These are phyloP conservation scores for Drosophila helvetica DNA, from an alignment of 2,888 invertebrate species.

Conservation along the genomic window DNA sequence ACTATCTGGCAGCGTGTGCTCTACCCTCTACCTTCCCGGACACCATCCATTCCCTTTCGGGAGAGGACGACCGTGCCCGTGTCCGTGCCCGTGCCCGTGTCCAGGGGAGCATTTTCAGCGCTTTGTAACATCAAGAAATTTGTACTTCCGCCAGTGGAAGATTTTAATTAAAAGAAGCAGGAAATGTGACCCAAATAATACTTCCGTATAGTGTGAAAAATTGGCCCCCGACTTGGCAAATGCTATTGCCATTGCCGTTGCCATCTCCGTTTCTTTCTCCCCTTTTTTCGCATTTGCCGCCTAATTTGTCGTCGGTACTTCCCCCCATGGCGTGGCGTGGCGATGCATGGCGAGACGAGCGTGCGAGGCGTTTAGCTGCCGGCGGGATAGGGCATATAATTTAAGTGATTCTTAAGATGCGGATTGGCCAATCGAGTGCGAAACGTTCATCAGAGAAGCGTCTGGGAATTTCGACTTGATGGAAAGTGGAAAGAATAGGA, in stretches of 20 bases:
- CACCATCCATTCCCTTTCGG: too few species aligned
- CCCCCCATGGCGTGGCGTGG: background rate
- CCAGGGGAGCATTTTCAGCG: slow-evolving; percentile 45
- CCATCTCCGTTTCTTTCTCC: background rate
- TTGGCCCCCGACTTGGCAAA: slow-evolving; percentile 39
- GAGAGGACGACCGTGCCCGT: background rate
- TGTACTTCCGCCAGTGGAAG: slow-evolving; percentile 72
- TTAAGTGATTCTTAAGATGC: slow-evolving; percentile 42
- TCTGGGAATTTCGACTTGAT: background rate
- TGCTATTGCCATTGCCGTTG: slow-evolving; percentile 23
- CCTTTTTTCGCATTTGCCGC: slow-evolving; percentile 38
- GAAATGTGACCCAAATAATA: slow-evolving; percentile 80
- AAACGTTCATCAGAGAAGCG: slow-evolving; percentile 38
- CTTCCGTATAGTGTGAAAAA: slow-evolving; percentile 79
- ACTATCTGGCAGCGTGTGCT: slow-evolving; percentile 4
- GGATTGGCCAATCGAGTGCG: slow-evolving; percentile 31
- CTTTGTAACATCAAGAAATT: slow-evolving; percentile 70
- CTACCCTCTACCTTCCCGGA: background rate
- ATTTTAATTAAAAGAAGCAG: slow-evolving; percentile 79
- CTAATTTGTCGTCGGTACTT: slow-evolving; percentile 58
- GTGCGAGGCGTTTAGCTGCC: slow-evolving; percentile 37
- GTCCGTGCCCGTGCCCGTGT: slow-evolving; percentile 20
- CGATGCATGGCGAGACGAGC: background rate
- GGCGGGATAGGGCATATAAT: slow-evolving; percentile 25
- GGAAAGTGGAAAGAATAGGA: too few species aligned